Evolutionary conservation across 2,797 vertebrate genomes (phyloP).

Genomic region (Gymnopithys bicolor): DNA sequence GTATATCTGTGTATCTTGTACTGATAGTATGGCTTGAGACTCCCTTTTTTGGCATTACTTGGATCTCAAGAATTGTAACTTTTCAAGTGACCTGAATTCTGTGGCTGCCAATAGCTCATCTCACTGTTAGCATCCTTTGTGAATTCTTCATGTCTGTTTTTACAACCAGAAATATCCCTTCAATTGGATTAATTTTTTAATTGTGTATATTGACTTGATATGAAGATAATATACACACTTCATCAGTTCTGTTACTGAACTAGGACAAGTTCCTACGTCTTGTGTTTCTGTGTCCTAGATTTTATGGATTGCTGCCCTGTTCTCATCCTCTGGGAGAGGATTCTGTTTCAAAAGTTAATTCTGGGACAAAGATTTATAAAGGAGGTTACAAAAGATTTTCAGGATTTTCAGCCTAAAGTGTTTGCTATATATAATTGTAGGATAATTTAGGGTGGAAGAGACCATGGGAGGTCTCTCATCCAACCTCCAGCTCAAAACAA

Average conservation of each 20-base stretch:
- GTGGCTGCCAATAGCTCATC: background rate
- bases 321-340: constrained; percentile 24
- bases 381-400: constrained; percentile 17
- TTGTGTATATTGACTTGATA: background rate
- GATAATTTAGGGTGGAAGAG: background rate
- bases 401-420: background rate
- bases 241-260: constrained; percentile 6
- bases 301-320: background rate
- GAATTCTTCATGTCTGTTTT: background rate
- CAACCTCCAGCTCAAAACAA: background rate
- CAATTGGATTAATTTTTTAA: background rate
- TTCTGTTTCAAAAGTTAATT: constrained; percentile 39
- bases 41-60: background rate
- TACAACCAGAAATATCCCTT: background rate
- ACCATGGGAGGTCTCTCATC: background rate
- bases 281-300: constrained; percentile 22
- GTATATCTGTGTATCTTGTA: background rate
- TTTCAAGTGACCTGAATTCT: background rate
- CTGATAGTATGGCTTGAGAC: background rate
- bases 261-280: constrained; percentile 5
- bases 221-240: background rate
- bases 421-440: background rate
- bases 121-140: background rate
- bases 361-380: constrained; percentile 17
- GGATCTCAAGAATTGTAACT: background rate